phyloP scores from a whole-genome alignment of 2,797 vertebrate genomes.

The Syndactyla subalaris region DNA sequence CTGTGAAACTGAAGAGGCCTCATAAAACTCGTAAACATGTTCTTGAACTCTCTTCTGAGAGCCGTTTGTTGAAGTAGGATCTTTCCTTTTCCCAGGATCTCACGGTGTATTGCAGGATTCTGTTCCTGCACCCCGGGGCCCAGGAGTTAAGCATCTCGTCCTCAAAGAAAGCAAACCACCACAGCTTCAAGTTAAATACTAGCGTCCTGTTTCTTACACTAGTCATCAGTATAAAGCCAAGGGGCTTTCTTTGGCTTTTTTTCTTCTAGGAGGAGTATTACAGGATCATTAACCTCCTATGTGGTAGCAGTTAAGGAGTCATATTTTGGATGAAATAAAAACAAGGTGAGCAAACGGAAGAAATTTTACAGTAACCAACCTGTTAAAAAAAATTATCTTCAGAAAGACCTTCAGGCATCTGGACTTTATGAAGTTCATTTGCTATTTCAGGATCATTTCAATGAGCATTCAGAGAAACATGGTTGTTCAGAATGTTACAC shows the following conservation, averaged over 20 bases:
- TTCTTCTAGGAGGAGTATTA: background rate
- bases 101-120: background rate
- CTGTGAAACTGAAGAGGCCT: background rate
- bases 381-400: background rate
- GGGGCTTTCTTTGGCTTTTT: fast-evolving
- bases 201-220: background rate
- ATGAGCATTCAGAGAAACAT: background rate
- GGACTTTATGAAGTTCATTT: background rate
- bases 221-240: background rate
- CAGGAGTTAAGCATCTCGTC: background rate
- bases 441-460: background rate
- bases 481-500: background rate
- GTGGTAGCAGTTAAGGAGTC: background rate
- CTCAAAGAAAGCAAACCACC: background rate
- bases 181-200: background rate
- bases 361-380: background rate
- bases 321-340: background rate
- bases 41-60: background rate
- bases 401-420: background rate
- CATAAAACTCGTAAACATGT: background rate
- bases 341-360: background rate
- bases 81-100: background rate
- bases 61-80: background rate
- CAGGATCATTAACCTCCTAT: background rate
- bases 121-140: background rate